Percentiles rank a stretch among this genome's conserved stretches.
phyloP scores from a whole-genome alignment of 2,797 vertebrate genomes.

The Crax fasciolata region DNA sequence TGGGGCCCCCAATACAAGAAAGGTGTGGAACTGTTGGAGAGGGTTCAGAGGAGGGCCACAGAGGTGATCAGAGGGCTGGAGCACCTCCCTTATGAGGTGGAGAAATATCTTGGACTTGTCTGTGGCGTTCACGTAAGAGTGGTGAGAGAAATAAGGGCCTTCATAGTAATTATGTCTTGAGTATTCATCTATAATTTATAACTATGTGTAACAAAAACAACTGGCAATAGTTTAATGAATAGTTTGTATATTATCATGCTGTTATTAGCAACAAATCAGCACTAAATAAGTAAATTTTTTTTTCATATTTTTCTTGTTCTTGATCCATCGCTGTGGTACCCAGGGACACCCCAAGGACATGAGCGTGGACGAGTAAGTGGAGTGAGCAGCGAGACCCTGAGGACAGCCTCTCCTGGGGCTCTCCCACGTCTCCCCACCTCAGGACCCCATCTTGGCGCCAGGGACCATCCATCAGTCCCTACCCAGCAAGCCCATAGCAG shows the following conservation, averaged over 20 bases:
- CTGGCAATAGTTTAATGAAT: neutral
- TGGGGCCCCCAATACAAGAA: too few relatives aligned
- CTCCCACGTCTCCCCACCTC: too few relatives aligned
- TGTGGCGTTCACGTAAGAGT: neutral
- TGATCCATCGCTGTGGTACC: neutral
- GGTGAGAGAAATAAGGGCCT: neutral
- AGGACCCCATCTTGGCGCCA: fast-evolving
- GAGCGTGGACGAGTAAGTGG: fast-evolving
- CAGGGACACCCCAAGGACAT: fast-evolving
- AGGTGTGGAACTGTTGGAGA: too few relatives aligned
- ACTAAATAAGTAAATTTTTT: neutral
- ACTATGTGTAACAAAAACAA: neutral
- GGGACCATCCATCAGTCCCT: neutral
- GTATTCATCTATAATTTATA: neutral
- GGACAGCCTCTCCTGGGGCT: fast-evolving
- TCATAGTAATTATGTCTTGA: neutral
- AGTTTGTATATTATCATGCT: fast-evolving
- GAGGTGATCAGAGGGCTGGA: too few relatives aligned
- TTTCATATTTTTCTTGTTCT: neutral
- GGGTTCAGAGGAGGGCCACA: too few relatives aligned
- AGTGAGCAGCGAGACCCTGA: fast-evolving
- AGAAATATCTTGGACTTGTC: neutral
- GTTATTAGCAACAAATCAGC: neutral
- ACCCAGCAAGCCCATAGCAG: fast-evolving
- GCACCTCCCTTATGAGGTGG: neutral